Conservation (phyloP, 2,888 invertebrate genomes). For the Agrypnus murinus region DNA sequence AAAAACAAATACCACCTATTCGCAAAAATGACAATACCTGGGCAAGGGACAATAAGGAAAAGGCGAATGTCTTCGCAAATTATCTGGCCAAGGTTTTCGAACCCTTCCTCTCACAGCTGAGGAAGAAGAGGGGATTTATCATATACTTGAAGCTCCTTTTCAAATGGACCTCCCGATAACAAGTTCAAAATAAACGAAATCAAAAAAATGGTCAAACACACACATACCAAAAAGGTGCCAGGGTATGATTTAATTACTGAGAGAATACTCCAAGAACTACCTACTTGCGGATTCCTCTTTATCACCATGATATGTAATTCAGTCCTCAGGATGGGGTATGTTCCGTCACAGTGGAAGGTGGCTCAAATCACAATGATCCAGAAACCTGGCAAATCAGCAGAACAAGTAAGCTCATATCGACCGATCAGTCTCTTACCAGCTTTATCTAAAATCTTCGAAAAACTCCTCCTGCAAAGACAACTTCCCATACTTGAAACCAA, state of each 20-base stretch:
- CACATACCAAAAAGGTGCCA: slow-evolving; percentile 20
- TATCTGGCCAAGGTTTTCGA: slow-evolving; percentile 30
- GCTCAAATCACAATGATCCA: too few species aligned
- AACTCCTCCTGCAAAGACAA: slow-evolving; percentile 28
- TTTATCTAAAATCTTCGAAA: too few species aligned
- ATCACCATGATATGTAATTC: too few species aligned
- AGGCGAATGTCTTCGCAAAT: neutral
- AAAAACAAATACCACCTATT: slow-evolving; percentile 1
- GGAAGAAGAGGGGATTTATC: slow-evolving; percentile 22
- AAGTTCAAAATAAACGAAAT: slow-evolving; percentile 5
- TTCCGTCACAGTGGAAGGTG: too few species aligned
- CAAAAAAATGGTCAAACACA: neutral
- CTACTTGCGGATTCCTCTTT: slow-evolving; percentile 2
- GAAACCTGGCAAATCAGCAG: too few species aligned
- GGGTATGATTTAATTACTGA: too few species aligned
- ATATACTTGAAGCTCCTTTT: slow-evolving; percentile 12
- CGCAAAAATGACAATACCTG: neutral
- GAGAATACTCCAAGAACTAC: slow-evolving; percentile 23
- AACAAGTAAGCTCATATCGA: too few species aligned
- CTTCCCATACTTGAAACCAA: slow-evolving; percentile 18
- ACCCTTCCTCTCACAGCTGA: slow-evolving; percentile 8
- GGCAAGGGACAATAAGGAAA: slow-evolving; percentile 5
- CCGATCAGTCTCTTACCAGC: slow-evolving; percentile 19
- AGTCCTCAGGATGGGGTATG: too few species aligned
- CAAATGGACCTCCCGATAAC: slow-evolving; percentile 21